phyloP scores from a whole-genome alignment of 2,113 vertebrate genomes.

The Haplochromis vanheusdeni region DNA sequence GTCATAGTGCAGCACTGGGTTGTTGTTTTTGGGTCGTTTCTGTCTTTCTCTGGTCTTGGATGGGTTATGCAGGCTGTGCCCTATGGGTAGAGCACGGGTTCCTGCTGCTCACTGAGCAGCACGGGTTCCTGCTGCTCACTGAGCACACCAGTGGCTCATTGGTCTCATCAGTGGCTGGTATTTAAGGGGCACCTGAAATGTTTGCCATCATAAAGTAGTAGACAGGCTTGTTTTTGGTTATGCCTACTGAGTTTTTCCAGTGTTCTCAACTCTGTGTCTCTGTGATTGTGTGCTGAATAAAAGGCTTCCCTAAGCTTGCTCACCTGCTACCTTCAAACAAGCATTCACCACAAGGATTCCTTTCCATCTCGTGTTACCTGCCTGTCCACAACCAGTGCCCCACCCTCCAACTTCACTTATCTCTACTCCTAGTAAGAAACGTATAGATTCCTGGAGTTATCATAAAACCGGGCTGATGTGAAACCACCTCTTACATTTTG shows the following conservation, averaged over 20 bases:
- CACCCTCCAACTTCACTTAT: neutral
- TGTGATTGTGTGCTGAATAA: too few relatives aligned
- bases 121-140: neutral
- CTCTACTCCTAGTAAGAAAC: neutral
- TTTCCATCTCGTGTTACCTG: rapidly evolving
- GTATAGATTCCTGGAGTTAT: neutral
- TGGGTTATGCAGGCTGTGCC: neutral
- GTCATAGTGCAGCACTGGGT: neutral
- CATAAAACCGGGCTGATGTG: neutral
- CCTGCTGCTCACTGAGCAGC: neutral
- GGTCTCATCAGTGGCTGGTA: neutral
- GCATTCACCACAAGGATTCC: neutral
- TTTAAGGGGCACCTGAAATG: neutral
- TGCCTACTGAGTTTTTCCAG: too few relatives aligned
- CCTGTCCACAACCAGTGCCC: neutral
- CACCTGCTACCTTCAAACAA: neutral
- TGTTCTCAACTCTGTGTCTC: too few relatives aligned
- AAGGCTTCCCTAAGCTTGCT: neutral
- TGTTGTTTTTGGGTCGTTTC: rapidly evolving
- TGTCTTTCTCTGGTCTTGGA: neutral
- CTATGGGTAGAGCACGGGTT: neutral
- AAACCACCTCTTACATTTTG: neutral
- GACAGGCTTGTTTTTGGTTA: too few relatives aligned
- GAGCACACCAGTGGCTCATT: neutral
- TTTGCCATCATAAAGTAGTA: too few relatives aligned